phyloP scores from a whole-genome alignment of 2,113 vertebrate genomes.

The Mionectes macconnelli region DNA sequence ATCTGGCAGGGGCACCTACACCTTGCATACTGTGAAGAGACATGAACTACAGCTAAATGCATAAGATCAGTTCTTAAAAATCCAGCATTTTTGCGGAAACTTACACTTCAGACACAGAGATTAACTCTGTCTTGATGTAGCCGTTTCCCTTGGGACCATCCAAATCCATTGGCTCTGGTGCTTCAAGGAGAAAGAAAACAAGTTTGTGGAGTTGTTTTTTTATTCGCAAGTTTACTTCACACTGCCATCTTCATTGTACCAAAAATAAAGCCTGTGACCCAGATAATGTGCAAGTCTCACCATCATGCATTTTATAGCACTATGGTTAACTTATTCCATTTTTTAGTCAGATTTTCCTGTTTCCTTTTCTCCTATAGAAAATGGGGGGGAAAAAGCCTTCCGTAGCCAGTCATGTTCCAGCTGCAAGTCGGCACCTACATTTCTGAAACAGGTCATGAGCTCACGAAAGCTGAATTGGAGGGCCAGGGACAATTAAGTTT shows the following conservation, averaged over 20 bases:
- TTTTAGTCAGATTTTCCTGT: not conserved
- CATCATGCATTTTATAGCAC: not conserved
- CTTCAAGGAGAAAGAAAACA: constrained; percentile 62
- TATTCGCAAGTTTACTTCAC: not conserved
- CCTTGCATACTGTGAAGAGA: not conserved
- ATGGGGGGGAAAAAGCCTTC: not conserved
- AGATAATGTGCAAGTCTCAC: not conserved
- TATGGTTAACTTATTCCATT: not conserved
- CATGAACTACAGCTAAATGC: not conserved
- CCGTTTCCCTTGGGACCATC: constrained; percentile 78
- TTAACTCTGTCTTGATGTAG: constrained; percentile 96
- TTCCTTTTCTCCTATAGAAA: not conserved
- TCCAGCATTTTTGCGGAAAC: constrained; percentile 54
- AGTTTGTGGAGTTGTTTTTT: not conserved
- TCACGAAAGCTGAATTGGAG: not conserved
- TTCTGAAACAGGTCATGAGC: not conserved
- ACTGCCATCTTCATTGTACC: not conserved
- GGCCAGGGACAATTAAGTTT: accelerated
- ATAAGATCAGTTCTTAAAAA: not conserved
- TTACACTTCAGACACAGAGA: constrained; percentile 98
- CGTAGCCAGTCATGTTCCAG: accelerated
- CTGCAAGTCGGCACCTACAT: not conserved
- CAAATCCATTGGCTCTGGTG: constrained; percentile 90
- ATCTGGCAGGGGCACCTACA: not conserved
- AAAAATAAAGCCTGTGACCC: not conserved